Base-by-base conservation (phyloP, 2,113 vertebrate genomes). In the Rhinogobius similis region DNA sequence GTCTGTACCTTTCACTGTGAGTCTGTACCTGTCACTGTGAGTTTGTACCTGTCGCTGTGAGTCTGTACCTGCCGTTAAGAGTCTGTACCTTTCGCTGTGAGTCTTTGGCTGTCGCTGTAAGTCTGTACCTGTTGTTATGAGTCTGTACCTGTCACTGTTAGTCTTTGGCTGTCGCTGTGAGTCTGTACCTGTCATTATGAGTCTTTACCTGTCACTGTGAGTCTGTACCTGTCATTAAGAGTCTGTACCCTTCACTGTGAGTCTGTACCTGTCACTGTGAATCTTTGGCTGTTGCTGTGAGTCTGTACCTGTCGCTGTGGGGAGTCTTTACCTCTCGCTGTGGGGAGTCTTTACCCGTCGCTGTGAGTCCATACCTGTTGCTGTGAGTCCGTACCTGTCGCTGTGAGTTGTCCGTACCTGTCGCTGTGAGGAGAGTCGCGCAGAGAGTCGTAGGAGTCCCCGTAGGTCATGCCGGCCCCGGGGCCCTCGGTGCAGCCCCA, bases 371-470 rank as follows among this genome's bases (percentile, higher is more conserved):
- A 1, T 21, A 23, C 44, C 44, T 48, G 44, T 48, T 20, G 8
- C 44, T n/a, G 44, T 48, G 44, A 48, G 18, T 46, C 38, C n/a
- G 12, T 90, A 98, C 97, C 97, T 97, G 94, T 98, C 20, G 1
- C 44, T 48, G 44, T 48, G 44, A n/a, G 18, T 2, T 18, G n/a
- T 55, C 1, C 14, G 13, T 91, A 98, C 97, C 97, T 97, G 94
- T 99, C 97, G 12, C 97, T 99, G 90, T 98, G 97, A 4, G 97
- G 97, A 0, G 97, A 99, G 91, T 99, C 97, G 55, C 95, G 90
- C 76, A 99, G 92, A 21, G 97, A 99, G 86, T 99, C 96, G 67
- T 96, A 94, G 0, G 97, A 98, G 81, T 97, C 96, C 1, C 96
- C 94, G 66, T 97, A 97, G 81, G 95, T 94, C 53, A 90, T 84